These are phyloP conservation scores for Syngnathoides biaculeatus DNA, from an alignment of 2,113 vertebrate species.

Conservation along the genomic window DNA sequence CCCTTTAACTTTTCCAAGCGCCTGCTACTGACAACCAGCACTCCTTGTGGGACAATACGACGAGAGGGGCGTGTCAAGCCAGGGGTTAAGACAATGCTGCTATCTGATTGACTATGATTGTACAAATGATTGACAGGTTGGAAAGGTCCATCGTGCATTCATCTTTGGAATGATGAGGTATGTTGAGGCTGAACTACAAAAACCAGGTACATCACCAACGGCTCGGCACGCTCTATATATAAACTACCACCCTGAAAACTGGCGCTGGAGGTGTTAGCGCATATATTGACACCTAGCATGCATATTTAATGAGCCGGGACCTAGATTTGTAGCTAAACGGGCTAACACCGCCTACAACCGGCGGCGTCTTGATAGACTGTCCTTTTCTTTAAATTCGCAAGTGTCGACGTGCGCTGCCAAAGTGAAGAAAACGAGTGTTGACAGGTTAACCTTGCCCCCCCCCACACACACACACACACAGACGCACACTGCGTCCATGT, in stretches of 20 bases:
- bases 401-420: not conserved
- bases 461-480: too few relatives aligned
- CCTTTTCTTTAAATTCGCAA: not conserved
- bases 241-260: not conserved
- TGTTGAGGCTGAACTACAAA: not conserved
- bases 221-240: not conserved
- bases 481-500: constrained; percentile 27
- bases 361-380: not conserved
- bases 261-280: not conserved
- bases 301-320: not conserved
- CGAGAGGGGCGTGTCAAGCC: too few relatives aligned
- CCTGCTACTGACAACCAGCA: too few relatives aligned
- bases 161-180: not conserved
- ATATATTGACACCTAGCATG: not conserved
- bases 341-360: too few relatives aligned
- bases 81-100: too few relatives aligned
- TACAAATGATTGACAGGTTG: too few relatives aligned
- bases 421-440: constrained; percentile 16
- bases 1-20: too few relatives aligned
- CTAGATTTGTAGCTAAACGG: not conserved
- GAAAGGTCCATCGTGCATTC: too few relatives aligned
- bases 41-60: too few relatives aligned
- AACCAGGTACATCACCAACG: too few relatives aligned
- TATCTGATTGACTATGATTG: too few relatives aligned
- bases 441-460: not conserved